Evolutionary conservation across 2,888 invertebrate species (phyloP).

Genomic region (Trissoscelio sp.): DNA sequence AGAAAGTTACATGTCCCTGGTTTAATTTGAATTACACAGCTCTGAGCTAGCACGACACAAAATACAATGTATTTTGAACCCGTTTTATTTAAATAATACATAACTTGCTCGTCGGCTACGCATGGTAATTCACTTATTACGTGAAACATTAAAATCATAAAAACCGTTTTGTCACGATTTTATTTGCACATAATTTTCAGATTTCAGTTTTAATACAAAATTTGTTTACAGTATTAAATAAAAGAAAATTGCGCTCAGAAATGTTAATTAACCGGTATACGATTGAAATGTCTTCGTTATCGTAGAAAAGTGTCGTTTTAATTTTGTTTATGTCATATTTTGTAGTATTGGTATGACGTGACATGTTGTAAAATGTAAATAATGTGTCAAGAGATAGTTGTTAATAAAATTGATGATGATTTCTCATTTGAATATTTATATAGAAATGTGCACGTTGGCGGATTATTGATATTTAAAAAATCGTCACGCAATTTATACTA

Average conservation of each 20-base stretch:
- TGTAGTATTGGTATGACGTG: conserved; percentile 10
- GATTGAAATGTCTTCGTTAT: conserved; percentile 42
- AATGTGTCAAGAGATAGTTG: conserved; percentile 29
- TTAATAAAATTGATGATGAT: conserved; percentile 30
- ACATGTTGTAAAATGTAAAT: conserved; percentile 39
- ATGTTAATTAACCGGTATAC: neutral
- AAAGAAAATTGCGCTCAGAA: neutral
- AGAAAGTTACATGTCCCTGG: too few relatives aligned
- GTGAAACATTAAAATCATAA: neutral
- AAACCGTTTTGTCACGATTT: too few relatives aligned
- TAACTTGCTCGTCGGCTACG: neutral
- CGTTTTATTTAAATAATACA: neutral
- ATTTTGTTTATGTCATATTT: conserved; percentile 33
- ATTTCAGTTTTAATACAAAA: too few relatives aligned
- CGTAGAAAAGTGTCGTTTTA: conserved; percentile 11
- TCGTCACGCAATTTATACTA: conserved; percentile 9
- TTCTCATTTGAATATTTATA: conserved; percentile 32
- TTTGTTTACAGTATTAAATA: too few relatives aligned
- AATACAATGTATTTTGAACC: neutral
- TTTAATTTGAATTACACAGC: too few relatives aligned
- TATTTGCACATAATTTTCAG: too few relatives aligned
- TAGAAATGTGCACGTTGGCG: conserved; percentile 3
- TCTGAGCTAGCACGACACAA: too few relatives aligned
- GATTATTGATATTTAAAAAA: conserved; percentile 19
- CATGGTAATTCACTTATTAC: neutral